Evolutionary conservation across 1,140 invertebrate species (phyloP), one percentile per base, ranked within the genome.

Genomic region (Drosophila albomicans): DNA sequence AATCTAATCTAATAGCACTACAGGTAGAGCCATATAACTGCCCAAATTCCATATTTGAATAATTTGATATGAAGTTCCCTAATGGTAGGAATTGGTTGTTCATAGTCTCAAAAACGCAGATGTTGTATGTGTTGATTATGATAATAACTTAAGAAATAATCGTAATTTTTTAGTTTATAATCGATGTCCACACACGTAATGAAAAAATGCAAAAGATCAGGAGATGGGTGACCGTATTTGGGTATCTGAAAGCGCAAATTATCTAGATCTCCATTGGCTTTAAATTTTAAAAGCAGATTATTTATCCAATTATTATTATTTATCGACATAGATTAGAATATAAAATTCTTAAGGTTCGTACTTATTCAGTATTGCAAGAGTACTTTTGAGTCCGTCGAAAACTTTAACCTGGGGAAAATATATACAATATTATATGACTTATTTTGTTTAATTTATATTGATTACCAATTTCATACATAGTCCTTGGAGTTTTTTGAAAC

Each of bases 321-420:
- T 25, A 82, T 95, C 95, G n/a, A 95, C 95, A 68, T 95, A 95
- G 77, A 93, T 94, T 10, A 95, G 85, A 2, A 95, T 94, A 71
- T 93, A 93, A 65, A 95, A 95, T 25, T 94, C 93, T n/a, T 93
- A 92, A 16, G 48, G n/a, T 28, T 93, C 84, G 16, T 49, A 49
- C 11, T 32, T 62, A 25, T 5, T 5, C 2, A 54, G 3, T 5
- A n/a, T 20, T 11, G 45, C 5, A 15, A 65, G 13, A 10, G 0
- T 20, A 5, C 28, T 45, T 8, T 1, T 15, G 10, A 30, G 10
- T 8, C 43, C 15, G 2, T 10, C 11, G 13, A 43, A 65, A 15
- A 54, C 32, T 54, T 65, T 54, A 3, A n/a, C 16, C 41, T 43
- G 3, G 25, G 6, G 13, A 45, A 62, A 5, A 63, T 38, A 5